These are phyloP conservation scores for Arctocebus calabarensis DNA, from an alignment of 2,797 vertebrate genomes.

Conservation along the genomic window DNA sequence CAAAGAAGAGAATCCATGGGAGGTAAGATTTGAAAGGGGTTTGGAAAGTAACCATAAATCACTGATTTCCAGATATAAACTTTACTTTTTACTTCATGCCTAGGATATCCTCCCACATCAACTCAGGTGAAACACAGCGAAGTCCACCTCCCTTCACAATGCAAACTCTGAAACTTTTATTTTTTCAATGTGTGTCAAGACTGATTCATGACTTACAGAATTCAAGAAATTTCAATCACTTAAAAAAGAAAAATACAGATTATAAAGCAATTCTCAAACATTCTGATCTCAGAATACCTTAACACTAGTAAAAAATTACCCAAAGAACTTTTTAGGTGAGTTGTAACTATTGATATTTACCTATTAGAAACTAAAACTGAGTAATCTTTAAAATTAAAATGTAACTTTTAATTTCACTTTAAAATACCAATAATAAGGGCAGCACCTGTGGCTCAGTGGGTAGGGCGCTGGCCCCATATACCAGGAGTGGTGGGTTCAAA, in stretches of 20 bases:
- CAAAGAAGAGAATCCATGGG: background rate
- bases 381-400: background rate
- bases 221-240: background rate
- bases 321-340: conserved; percentile 1
- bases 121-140: background rate
- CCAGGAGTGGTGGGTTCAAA: too few relatives aligned
- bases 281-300: background rate
- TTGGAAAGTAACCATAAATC: background rate
- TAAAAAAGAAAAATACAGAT: background rate
- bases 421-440: conserved; percentile 11
- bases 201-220: background rate
- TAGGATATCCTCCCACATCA: background rate
- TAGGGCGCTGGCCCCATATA: too few relatives aligned
- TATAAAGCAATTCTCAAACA: background rate
- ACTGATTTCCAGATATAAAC: background rate
- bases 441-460: too few relatives aligned
- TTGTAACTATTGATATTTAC: conserved; percentile 27
- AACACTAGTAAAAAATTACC: conserved; percentile 4
- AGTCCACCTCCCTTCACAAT: background rate
- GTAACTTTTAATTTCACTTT: background rate
- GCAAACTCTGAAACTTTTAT: background rate
- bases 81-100: background rate
- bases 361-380: conserved; percentile 8
- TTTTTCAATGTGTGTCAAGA: background rate
- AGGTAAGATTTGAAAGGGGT: background rate